Percentiles rank a stretch among this genome's conserved stretches.
phyloP scores from a whole-genome alignment of 2,113 vertebrate species.

The Girardinichthys multiradiatus region DNA sequence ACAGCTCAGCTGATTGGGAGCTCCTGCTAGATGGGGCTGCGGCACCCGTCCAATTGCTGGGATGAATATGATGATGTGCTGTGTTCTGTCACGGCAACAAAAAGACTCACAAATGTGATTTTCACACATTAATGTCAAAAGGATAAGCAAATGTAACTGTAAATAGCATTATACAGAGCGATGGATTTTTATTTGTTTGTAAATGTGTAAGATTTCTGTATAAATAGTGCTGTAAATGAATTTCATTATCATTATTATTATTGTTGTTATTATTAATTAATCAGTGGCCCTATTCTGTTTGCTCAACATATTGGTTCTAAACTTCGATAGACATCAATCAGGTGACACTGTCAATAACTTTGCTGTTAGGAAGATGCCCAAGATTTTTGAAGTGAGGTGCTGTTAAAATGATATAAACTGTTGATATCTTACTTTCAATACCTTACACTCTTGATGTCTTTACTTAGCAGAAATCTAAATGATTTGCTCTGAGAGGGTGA shows the following conservation, averaged over 20 bases:
- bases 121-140: constrained; percentile 8
- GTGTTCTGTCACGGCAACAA: constrained; percentile 51
- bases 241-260: too few species aligned
- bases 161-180: neutral
- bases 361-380: too few species aligned
- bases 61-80: constrained; percentile 20
- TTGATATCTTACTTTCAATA: too few species aligned
- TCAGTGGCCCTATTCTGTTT: neutral
- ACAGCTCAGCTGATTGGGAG: constrained; percentile 75
- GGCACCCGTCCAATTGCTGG: constrained; percentile 44
- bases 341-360: too few species aligned
- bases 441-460: too few species aligned
- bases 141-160: neutral
- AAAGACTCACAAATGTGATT: constrained; percentile 14
- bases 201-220: too few species aligned
- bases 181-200: too few species aligned
- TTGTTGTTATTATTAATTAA: neutral
- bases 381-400: too few species aligned
- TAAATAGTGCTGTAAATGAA: neutral
- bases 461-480: too few species aligned
- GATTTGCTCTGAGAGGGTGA: too few species aligned
- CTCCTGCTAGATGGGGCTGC: constrained; percentile 43
- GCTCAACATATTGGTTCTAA: neutral
- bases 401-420: too few species aligned
- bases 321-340: too few species aligned